Conservation (phyloP, 2,113 vertebrate genomes). For the Isichthys henryi region DNA sequence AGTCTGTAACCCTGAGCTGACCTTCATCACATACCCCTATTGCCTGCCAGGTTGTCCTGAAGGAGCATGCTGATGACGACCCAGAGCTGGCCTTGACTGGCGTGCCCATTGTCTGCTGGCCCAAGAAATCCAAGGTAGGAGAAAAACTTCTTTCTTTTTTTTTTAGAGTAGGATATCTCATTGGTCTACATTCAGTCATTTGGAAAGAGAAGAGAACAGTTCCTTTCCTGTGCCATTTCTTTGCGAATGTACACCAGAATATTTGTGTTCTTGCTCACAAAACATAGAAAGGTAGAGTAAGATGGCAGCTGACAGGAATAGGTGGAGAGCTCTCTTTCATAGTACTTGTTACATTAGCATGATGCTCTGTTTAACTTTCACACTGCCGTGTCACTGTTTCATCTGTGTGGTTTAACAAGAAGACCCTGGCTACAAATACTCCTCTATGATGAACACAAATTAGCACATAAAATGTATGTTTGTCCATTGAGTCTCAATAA, state of each 20-base stretch:
- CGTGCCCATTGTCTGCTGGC: conserved; percentile 83
- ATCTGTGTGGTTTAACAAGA: neutral
- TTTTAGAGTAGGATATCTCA: neutral
- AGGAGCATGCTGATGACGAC: conserved; percentile 87
- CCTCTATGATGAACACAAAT: neutral
- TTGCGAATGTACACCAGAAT: neutral
- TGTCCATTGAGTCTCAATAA: neutral
- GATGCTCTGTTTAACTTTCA: neutral
- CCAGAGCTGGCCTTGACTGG: conserved; percentile 81
- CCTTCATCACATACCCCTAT: neutral
- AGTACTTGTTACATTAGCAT: neutral
- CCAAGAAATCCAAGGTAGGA: conserved; percentile 86
- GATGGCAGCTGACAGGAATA: neutral
- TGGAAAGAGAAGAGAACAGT: neutral
- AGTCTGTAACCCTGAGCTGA: neutral
- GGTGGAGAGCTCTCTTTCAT: neutral
- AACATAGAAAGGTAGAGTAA: neutral
- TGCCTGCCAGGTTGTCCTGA: conserved; percentile 72
- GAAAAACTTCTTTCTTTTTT: neutral
- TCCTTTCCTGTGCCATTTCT: neutral
- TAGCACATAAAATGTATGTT: neutral
- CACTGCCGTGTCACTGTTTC: neutral
- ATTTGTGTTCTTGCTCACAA: neutral
- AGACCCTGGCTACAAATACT: neutral
- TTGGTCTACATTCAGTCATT: neutral